Base-by-base conservation (phyloP, 2,888 invertebrate genomes). In the Caenorhabditis afra region DNA sequence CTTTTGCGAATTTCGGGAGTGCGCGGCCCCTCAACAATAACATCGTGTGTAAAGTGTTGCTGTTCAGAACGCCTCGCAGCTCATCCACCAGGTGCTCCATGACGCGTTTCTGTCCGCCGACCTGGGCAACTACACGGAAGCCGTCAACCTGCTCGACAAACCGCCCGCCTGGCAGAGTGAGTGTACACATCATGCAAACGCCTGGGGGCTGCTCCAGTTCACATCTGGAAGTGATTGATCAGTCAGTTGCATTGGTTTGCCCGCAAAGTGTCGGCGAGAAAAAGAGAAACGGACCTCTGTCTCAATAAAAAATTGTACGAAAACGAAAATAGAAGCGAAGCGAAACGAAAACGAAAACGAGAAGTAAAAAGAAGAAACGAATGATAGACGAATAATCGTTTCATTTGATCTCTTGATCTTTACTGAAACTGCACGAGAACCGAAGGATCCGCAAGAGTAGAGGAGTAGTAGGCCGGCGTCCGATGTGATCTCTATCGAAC, bases 121-220 rank as follows among this genome's bases (percentile, higher is more conserved):
- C 29, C 61, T 86, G 68, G 70, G 62, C 35, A 85, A 85, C 62
- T 85, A 85, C 52, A 84, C 83, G 14, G 66, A 79, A 39, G 67
- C 80, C 23, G 79, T 85, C 49, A 83, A 74, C 37, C 67, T 78
- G 35, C 65, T 82, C 23, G 83, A 82, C 23, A 79, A 84, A 68
- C 86, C 86, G 35, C 79, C 84, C 0, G 64, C 70, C 37, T 83
- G 85, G 85, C 81, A 85, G 64, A 85, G 86, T 86, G 64, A 75
- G 86, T 82, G n/a, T 59, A 57, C 44, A 66, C 44, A 52, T 39
- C 64, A 53, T 8, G 23, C 12, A 29, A 47, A 29, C 12, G 22
- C 41, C 12, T 29, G 29, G 41, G 1, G 10, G 14, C 41, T 52
- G 14, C 41, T 20, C 18, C 47, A 14, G 53, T 76, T 68, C 59